Conservation (phyloP, 2,113 vertebrate species). For the Psittacus erithacus region DNA sequence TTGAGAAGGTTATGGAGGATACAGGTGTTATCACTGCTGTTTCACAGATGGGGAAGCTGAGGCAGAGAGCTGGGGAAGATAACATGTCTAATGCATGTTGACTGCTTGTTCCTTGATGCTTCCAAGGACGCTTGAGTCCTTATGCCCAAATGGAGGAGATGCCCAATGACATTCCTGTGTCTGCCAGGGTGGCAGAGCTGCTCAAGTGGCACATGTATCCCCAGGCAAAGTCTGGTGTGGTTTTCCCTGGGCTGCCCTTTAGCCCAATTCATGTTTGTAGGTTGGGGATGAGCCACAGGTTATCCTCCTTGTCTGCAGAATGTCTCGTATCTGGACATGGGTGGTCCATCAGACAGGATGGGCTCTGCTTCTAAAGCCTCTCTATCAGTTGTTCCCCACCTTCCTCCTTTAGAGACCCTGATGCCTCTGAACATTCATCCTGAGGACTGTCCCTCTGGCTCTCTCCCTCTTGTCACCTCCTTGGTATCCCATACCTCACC, state of each 20-base stretch:
- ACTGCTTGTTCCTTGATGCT: background rate
- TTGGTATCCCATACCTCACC: fast-evolving
- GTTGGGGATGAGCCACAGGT: fast-evolving
- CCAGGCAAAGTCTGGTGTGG: fast-evolving
- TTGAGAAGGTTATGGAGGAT: fast-evolving
- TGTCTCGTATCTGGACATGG: background rate
- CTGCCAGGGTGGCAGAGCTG: background rate
- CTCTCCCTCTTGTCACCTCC: fast-evolving
- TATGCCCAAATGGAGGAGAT: background rate
- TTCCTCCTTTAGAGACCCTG: background rate
- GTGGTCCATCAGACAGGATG: fast-evolving
- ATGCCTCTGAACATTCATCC: background rate
- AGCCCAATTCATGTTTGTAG: fast-evolving
- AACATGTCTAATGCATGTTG: fast-evolving
- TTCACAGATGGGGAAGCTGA: background rate
- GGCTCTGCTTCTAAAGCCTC: background rate
- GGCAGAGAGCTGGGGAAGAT: background rate
- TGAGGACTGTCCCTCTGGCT: fast-evolving
- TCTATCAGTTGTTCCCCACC: fast-evolving
- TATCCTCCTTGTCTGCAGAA: background rate
- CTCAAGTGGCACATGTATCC: fast-evolving
- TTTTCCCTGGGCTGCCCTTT: background rate
- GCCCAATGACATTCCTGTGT: fast-evolving
- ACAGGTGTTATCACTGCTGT: fast-evolving
- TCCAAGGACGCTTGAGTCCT: fast-evolving